phyloP scores from a whole-genome alignment of 2,888 invertebrate genomes.

The Sialis fuliginosa region DNA sequence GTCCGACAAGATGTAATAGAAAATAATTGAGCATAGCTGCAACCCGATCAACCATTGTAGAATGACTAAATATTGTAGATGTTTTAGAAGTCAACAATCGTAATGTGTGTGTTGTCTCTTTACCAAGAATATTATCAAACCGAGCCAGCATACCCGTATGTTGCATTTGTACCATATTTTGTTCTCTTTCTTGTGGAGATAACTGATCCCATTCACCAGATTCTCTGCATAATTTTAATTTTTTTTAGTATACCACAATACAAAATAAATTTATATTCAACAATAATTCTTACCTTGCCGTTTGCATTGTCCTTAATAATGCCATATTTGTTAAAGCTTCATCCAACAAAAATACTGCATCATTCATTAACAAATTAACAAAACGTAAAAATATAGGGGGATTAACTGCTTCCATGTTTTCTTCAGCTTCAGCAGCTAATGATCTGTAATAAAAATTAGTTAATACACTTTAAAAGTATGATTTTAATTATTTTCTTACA shows the following conservation, averaged over 20 bases:
- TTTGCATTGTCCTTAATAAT: constrained; percentile 66
- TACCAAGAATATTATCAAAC: constrained; percentile 83
- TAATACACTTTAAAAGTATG: constrained; percentile 1
- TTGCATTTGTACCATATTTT: constrained; percentile 51
- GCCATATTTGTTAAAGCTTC: constrained; percentile 83
- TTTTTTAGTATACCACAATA: not conserved
- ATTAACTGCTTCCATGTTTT: constrained; percentile 74
- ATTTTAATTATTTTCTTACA: constrained; percentile 30
- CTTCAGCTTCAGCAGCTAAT: constrained; percentile 63
- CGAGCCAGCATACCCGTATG: constrained; percentile 70
- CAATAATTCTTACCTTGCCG: constrained; percentile 37
- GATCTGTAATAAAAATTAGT: constrained; percentile 28
- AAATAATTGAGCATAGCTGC: constrained; percentile 95
- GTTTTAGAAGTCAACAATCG: constrained; percentile 60
- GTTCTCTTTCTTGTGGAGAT: constrained; percentile 50
- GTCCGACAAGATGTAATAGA: constrained; percentile 72
- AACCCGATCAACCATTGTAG: constrained; percentile 80
- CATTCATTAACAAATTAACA: constrained; percentile 91
- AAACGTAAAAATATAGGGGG: constrained; percentile 89
- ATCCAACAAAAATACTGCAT: constrained; percentile 87
- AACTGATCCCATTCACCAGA: constrained; percentile 57
- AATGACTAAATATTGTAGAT: constrained; percentile 72
- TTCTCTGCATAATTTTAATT: constrained; percentile 28
- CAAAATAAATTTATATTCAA: not conserved
- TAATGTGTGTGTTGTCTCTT: constrained; percentile 71